phyloP scores from a whole-genome alignment of 2,797 vertebrate genomes.

The Micromesistius poutassou region DNA sequence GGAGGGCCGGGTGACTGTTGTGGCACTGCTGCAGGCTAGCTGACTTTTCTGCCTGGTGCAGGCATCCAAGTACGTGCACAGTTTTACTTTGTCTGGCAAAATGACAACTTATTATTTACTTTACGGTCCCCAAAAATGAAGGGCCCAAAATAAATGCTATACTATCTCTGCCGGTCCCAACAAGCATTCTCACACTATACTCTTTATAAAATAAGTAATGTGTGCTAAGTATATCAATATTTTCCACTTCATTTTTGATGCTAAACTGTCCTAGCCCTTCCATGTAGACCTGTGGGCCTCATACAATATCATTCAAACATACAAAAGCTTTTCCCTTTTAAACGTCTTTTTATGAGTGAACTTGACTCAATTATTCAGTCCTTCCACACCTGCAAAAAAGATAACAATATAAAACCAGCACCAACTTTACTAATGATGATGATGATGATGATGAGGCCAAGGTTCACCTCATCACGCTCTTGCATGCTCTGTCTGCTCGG shows the following conservation, averaged over 20 bases:
- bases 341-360: background rate
- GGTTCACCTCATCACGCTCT: background rate
- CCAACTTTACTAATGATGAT: background rate
- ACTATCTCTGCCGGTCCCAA: background rate
- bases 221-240: background rate
- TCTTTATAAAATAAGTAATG: background rate
- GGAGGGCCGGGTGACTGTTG: constrained; percentile 80
- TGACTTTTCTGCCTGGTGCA: constrained; percentile 89
- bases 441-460: background rate
- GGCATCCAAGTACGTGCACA: constrained; percentile 81
- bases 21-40: constrained; percentile 90
- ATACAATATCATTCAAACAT: background rate
- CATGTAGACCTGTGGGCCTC: background rate
- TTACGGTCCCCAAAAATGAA: background rate
- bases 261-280: background rate
- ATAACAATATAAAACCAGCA: background rate
- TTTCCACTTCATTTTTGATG: background rate
- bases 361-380: background rate
- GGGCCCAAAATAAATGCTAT: background rate
- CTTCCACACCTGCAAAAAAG: background rate
- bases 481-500: background rate
- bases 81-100: background rate
- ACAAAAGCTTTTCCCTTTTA: background rate
- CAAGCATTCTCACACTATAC: background rate
- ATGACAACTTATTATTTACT: background rate